Conservation (phyloP, 35 echinoderm and acorn worm genomes). For the Heliocidaris tuberculata region DNA sequence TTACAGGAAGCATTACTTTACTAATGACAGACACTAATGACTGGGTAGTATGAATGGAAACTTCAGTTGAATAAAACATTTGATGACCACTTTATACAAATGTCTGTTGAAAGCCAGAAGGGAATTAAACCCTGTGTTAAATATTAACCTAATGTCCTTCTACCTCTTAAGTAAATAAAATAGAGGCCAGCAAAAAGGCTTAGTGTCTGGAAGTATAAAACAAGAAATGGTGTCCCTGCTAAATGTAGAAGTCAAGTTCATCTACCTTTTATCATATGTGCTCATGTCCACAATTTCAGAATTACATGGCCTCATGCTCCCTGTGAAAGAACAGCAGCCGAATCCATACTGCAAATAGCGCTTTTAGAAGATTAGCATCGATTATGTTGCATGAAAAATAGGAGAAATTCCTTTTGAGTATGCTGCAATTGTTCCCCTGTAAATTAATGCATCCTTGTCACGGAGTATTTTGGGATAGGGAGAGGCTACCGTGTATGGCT, state of each 20-base stretch:
- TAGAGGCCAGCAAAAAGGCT: neutral
- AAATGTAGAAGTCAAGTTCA: neutral
- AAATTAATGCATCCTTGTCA: neutral
- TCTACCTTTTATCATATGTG: neutral
- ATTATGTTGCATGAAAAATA: conserved; percentile 7
- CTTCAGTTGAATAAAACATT: too few relatives aligned
- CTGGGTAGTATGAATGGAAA: too few relatives aligned
- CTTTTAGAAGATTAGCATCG: neutral
- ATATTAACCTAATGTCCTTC: too few relatives aligned
- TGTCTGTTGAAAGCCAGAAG: too few relatives aligned
- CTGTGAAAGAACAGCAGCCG: neutral
- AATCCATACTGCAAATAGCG: neutral
- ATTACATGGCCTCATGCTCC: neutral
- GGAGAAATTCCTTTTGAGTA: neutral
- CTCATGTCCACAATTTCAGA: neutral
- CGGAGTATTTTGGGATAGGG: neutral
- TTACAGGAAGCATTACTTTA: too few relatives aligned
- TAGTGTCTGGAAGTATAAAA: neutral
- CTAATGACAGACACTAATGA: too few relatives aligned
- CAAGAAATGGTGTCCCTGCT: neutral
- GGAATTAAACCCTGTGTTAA: too few relatives aligned
- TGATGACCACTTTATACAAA: too few relatives aligned
- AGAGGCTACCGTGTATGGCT: neutral
- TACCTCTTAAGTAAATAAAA: too few relatives aligned
- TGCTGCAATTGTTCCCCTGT: neutral